phyloP scores from a whole-genome alignment of 37 sponge, comb jelly and placozoan species.

The Diacarnus erythraeanus region DNA sequence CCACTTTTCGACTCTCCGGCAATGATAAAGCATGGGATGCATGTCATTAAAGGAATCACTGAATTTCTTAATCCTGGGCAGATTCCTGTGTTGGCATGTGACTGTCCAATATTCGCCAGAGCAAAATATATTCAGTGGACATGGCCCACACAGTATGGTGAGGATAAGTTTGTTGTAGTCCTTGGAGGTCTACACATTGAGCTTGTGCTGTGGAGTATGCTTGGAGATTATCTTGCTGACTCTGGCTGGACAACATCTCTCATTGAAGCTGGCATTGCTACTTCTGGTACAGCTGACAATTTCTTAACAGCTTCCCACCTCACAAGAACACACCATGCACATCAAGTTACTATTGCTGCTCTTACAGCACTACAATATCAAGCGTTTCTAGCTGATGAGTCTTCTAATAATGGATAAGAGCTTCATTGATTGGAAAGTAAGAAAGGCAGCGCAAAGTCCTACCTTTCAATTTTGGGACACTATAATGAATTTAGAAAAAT shows the following conservation, averaged over 20 bases:
- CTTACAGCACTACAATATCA: not conserved
- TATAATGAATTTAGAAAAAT: not conserved
- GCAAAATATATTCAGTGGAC: not conserved
- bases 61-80: not conserved
- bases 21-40: conserved; percentile 7
- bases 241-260: not conserved
- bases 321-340: not conserved
- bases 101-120: not conserved
- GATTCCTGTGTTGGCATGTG: conserved; percentile 1
- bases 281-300: not conserved
- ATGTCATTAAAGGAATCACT: not conserved
- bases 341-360: not conserved
- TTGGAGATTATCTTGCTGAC: not conserved
- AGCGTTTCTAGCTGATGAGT: not conserved
- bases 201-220: not conserved
- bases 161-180: not conserved
- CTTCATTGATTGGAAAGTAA: not conserved
- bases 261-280: not conserved
- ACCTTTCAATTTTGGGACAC: conserved; percentile 1
- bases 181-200: not conserved
- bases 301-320: conserved; percentile 1
- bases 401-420: not conserved
- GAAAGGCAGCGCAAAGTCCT: not conserved
- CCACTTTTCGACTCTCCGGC: not conserved
- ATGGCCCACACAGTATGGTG: not conserved